Evolutionary conservation across 2,888 invertebrate species (phyloP), one percentile per base, ranked within the genome.

Genomic region (Cheilosia urbana): DNA sequence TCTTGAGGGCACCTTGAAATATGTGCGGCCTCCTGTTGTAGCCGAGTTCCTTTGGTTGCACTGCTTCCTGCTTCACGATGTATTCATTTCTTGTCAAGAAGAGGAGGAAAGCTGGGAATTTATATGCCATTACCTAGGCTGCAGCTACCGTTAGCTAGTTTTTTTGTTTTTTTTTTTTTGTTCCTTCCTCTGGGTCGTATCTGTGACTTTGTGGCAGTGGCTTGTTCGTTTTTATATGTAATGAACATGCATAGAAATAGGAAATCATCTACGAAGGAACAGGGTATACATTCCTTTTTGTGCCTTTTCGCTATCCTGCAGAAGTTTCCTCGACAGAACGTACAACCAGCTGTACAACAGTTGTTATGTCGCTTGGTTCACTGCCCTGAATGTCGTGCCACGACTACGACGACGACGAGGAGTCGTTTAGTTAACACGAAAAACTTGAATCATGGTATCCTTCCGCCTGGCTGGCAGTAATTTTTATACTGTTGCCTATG

Each of bases 91-190:
- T 19, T 81, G 81, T 81, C 72, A 40, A 68, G 76, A 71, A 68
- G 72, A 68, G 75, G 71, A 53, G 80, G 17, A 80, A 47, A 49
- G 65, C 51, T 51, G 57, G 42, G 49, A 72, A 85, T 85, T 77
- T 85, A 85, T 85, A 76, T 85, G 81, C 81, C 85, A 85, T 85
- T 85, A 85, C 85, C 85, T 81, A 85, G 80, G 85, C 81, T 71
- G 66, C 40, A 69, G 66, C 55, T 21, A 13, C 21, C 37, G 21
- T 58, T 37, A 15, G 42, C 57, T 55, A 57, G 55, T 66, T 60
- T 51, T 49, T 34, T 17, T 49, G 9, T 7, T 47, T 62, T 65
- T 51, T 49, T 34, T 17, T 49, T 19, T 4, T 47, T 47, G 17
- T 19, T 47, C 15, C 62, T 57, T 45, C 55, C n/a, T 37, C 30